Conservation (phyloP, 37 sponge, comb jelly and placozoan genomes). For the Petrosia ficiformis region DNA sequence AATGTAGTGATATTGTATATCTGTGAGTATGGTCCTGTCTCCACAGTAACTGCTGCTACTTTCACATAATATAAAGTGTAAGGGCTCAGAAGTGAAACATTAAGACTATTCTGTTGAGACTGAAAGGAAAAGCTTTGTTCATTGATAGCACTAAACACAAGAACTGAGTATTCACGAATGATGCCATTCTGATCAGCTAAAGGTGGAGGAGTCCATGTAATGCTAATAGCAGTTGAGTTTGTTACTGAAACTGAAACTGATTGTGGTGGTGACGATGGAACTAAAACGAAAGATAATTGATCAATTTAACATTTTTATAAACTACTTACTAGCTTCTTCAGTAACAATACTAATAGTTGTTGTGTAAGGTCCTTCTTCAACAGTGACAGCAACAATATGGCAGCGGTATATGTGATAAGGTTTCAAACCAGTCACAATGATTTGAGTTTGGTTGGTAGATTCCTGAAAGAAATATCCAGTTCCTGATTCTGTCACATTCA, state of each 20-base stretch:
- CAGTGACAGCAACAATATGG: conserved; percentile 23
- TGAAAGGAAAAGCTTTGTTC: not conserved
- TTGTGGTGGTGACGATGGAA: conserved; percentile 1
- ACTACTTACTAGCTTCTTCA: conserved; percentile 22
- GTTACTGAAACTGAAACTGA: not conserved
- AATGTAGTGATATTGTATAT: not conserved
- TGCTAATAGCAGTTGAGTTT: not conserved
- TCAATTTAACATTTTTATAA: not conserved
- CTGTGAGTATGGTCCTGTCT: conserved; percentile 19
- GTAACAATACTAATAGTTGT: conserved; percentile 8
- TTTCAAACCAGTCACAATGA: conserved; percentile 20
- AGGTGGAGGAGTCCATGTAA: not conserved
- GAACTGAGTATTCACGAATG: conserved; percentile 6
- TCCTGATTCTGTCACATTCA: conserved; percentile 11
- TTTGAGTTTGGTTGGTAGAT: not conserved
- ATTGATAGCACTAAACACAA: too few relatives aligned
- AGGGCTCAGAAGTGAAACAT: not conserved
- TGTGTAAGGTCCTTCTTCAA: conserved; percentile 21
- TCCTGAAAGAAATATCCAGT: not conserved
- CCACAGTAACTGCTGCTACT: conserved; percentile 40
- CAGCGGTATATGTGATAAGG: conserved; percentile 43
- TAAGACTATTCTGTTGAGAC: not conserved
- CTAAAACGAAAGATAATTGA: too few relatives aligned
- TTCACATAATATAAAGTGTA: conserved; percentile 7
- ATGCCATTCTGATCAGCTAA: conserved; percentile 4